A percentile compares a stretch with the other conserved stretches of the same genome.
Conservation (phyloP, 2,888 invertebrate genomes). For the Sinodicranocentrus sp. region DNA sequence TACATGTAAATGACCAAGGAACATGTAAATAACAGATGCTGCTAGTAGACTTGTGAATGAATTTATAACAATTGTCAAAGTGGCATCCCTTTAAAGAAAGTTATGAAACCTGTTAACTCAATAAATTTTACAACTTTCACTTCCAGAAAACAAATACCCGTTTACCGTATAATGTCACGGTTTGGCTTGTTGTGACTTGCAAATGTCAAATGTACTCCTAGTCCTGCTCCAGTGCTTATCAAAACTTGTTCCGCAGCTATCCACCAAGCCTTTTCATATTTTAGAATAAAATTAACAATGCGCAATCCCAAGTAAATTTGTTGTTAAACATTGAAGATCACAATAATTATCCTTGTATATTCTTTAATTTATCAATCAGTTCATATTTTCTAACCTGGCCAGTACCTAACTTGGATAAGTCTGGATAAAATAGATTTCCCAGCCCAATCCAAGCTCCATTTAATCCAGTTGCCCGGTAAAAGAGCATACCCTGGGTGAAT, state of each 20-base stretch:
- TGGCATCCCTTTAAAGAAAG: constrained; percentile 24
- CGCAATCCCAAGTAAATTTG: background rate
- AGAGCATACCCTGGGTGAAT: constrained; percentile 16
- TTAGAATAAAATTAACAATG: background rate
- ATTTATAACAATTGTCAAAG: background rate
- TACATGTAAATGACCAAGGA: constrained; percentile 29
- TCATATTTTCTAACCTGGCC: background rate
- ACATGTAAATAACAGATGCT: constrained; percentile 43
- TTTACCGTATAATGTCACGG: constrained; percentile 13
- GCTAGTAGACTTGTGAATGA: constrained; percentile 7
- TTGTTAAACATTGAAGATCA: background rate
- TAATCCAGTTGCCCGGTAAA: constrained; percentile 41
- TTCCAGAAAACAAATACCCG: too few relatives aligned
- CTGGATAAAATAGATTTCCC: constrained; percentile 1
- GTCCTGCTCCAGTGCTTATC: constrained; percentile 31
- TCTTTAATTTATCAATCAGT: background rate
- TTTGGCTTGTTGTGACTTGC: constrained; percentile 30
- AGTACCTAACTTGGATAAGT: constrained; percentile 10
- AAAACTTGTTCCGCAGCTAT: constrained; percentile 44
- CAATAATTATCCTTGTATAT: too few relatives aligned
- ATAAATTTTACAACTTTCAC: too few relatives aligned
- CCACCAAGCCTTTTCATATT: constrained; percentile 32
- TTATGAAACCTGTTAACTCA: background rate
- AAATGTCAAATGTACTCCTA: constrained; percentile 33
- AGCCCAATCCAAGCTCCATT: constrained; percentile 31